Percentiles rank a stretch among this genome's conserved stretches.
Conservation (phyloP, 53 echinoderm and acorn worm genomes). For the Luidia sarsii region DNA sequence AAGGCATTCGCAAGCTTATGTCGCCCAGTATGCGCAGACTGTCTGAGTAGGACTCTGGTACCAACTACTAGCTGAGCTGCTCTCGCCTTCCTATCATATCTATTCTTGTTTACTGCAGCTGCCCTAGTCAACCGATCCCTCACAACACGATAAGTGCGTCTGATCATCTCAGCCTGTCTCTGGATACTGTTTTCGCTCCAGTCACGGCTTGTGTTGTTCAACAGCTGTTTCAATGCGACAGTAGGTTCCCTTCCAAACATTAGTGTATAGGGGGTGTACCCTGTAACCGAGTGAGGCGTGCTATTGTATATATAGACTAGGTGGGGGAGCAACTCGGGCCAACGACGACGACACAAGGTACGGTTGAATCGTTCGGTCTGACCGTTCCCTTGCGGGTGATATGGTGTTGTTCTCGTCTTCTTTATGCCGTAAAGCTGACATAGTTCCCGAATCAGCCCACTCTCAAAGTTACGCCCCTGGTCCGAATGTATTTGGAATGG, state of each 20-base stretch:
- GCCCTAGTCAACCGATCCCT: slow-evolving; percentile 1
- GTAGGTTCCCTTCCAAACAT: background rate
- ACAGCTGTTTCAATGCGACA: background rate
- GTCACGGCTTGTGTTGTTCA: background rate
- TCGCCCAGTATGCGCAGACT: slow-evolving; percentile 1
- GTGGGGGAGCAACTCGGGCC: slow-evolving; percentile 3
- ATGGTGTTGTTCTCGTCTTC: background rate
- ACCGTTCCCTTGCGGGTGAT: slow-evolving; percentile 22
- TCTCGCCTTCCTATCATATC: background rate
- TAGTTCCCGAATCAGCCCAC: background rate
- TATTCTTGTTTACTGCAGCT: background rate
- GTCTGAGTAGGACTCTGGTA: background rate
- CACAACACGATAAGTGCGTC: background rate
- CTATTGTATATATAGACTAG: slow-evolving; percentile 4
- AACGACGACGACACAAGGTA: background rate
- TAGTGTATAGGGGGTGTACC: background rate
- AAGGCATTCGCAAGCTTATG: background rate
- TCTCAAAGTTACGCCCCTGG: background rate
- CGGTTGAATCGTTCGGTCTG: slow-evolving; percentile 2
- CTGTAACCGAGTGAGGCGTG: slow-evolving; percentile 3
- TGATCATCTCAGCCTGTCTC: background rate
- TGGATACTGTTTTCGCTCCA: background rate
- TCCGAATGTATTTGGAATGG: background rate
- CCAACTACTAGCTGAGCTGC: background rate
- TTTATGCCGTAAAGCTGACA: background rate